Base-by-base conservation (phyloP, 2,797 vertebrate species). In the Catharus ustulatus region DNA sequence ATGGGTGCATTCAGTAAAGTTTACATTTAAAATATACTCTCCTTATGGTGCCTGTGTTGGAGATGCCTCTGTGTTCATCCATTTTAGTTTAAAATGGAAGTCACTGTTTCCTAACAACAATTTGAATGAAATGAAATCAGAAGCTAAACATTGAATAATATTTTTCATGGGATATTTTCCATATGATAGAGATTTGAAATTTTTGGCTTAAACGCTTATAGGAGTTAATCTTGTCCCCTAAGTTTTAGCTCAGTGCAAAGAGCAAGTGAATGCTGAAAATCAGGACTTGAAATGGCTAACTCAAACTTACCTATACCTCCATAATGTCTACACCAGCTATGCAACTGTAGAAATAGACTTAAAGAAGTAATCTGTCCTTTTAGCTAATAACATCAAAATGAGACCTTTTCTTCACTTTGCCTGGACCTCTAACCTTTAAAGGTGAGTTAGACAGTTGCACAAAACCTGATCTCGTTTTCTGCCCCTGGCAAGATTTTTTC, bases 381-480 rank as follows among this genome's bases (percentile, higher is more conserved):
- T 97, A 98, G 97, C 96, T 97, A 97, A 97, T 97, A 96, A 97
- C 96, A 98, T 98, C 97, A 98, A 97, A 98, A 98, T 91, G 92
- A 97, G 97, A 97, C 97, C 95, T 97, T 98, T 96, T 97, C 96
- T 98, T 98, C 97, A 97, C 96, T 97, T 97, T 92, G 62, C 91
- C 93, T 94, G 84, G 97, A 98, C 98, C 98, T 98, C 97, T 98
- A 97, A 97, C 98, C 98, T 98, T 97, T 97, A 97, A 98, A 98
- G 97, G 97, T 98, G 97, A 97, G 96, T 94, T 91, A 97, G 96
- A 98, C 97, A 98, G 97, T 98, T 98, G 98, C 96, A 97, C 97
- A 97, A 98, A 98, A 98, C 96, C 97, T 97, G 97, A 98, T 98
- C 97, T 98, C 97, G 98, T 98, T 98, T 98, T 97, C 95, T 98